Conservation (phyloP, 2,888 invertebrate genomes). For the Cenopis cana region DNA sequence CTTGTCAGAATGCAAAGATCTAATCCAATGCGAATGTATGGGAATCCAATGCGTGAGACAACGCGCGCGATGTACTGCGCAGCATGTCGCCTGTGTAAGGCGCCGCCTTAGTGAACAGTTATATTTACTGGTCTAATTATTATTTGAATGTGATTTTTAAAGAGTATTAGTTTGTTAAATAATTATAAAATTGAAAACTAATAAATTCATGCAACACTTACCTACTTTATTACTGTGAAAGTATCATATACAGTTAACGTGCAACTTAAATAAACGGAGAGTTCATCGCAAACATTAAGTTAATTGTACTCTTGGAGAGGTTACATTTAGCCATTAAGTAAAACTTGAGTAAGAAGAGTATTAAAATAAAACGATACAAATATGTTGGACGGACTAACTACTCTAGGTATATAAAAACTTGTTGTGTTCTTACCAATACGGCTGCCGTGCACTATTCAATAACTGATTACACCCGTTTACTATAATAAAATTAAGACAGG, state of each 20-base stretch:
- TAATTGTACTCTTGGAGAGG: slow-evolving; percentile 40
- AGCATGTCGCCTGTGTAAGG: no score
- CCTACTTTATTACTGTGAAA: slow-evolving; percentile 18
- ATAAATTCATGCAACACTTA: slow-evolving; percentile 4
- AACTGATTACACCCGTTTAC: slow-evolving; percentile 8
- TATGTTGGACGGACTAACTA: slow-evolving; percentile 38
- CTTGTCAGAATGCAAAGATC: no score
- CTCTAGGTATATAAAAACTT: slow-evolving; percentile 22
- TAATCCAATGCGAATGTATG: no score
- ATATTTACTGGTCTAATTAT: slow-evolving; percentile 11
- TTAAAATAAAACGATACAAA: slow-evolving; percentile 28
- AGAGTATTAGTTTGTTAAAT: slow-evolving; percentile 20
- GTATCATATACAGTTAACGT: slow-evolving; percentile 6
- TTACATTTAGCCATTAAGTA: slow-evolving; percentile 16
- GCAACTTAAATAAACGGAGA: slow-evolving; percentile 1
- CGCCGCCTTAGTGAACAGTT: no score
- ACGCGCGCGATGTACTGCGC: no score
- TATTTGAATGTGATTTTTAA: slow-evolving; percentile 9
- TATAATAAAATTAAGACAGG: background rate
- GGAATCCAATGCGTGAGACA: no score
- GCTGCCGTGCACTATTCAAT: slow-evolving; percentile 16
- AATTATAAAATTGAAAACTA: slow-evolving; percentile 6
- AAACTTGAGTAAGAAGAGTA: slow-evolving; percentile 34
- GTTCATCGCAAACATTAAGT: slow-evolving; percentile 28
- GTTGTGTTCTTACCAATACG: slow-evolving; percentile 7